Percentiles rank a stretch among this genome's conserved stretches.
Conservation (phyloP, 2,888 invertebrate genomes). For the Corbicula japonica region DNA sequence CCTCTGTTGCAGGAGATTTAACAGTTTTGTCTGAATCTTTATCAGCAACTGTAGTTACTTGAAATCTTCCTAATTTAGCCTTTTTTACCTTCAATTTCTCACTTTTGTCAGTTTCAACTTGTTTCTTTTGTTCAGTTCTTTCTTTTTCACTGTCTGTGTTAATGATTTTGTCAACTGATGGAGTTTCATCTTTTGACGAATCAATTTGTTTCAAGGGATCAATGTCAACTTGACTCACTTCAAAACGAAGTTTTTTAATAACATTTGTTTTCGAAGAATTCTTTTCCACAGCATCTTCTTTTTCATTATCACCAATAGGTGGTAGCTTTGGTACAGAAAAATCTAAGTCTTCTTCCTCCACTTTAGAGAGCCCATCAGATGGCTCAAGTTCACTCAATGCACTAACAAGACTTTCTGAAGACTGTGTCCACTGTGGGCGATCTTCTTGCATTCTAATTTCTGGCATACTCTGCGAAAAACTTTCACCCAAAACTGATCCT, state of each 20-base stretch:
- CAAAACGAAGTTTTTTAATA: slow-evolving; percentile 72
- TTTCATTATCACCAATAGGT: slow-evolving; percentile 19
- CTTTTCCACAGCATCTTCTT: slow-evolving; percentile 17
- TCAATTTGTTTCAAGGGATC: slow-evolving; percentile 66
- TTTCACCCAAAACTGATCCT: slow-evolving; percentile 45
- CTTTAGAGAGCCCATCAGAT: slow-evolving; percentile 28
- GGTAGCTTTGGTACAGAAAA: too few relatives aligned
- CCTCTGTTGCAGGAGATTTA: slow-evolving; percentile 34
- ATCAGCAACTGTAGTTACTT: slow-evolving; percentile 75
- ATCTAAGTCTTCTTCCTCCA: slow-evolving; percentile 37
- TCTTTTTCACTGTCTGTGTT: background rate
- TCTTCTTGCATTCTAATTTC: slow-evolving; percentile 50
- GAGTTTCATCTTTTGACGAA: slow-evolving; percentile 4
- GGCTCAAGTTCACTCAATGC: slow-evolving; percentile 27
- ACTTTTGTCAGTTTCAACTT: background rate
- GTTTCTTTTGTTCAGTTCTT: slow-evolving; percentile 6
- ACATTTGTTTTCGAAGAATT: slow-evolving; percentile 24
- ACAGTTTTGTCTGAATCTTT: slow-evolving; percentile 35
- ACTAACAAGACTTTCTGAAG: slow-evolving; percentile 48
- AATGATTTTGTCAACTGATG: slow-evolving; percentile 3
- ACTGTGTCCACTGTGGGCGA: slow-evolving; percentile 44
- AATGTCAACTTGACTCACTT: slow-evolving; percentile 76
- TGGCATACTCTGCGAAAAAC: slow-evolving; percentile 44
- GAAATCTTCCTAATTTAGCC: slow-evolving; percentile 72
- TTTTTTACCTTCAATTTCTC: slow-evolving; percentile 23